Conservation (phyloP, 2,113 vertebrate genomes). For the Rhabdornis inornatus region DNA sequence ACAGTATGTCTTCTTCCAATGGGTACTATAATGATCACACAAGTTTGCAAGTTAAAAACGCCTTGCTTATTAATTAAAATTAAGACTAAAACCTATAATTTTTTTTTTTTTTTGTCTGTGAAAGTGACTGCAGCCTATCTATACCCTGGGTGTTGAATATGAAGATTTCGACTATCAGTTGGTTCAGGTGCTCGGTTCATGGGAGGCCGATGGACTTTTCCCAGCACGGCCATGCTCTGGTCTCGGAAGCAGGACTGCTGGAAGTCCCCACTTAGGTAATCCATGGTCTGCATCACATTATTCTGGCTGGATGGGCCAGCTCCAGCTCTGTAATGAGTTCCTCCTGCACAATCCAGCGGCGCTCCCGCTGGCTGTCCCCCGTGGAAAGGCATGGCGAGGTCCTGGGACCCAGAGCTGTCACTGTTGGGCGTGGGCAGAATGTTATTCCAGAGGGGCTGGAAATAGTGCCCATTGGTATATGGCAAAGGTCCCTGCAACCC, state of each 20-base stretch:
- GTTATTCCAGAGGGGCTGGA: slow-evolving; percentile 95
- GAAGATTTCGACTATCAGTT: slow-evolving; percentile 87
- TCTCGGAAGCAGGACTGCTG: slow-evolving; percentile 98
- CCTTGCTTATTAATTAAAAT: slow-evolving; percentile 77
- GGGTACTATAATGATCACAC: slow-evolving; percentile 75
- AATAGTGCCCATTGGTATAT: slow-evolving; percentile 94
- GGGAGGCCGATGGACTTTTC: slow-evolving; percentile 93
- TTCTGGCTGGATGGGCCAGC: slow-evolving; percentile 85
- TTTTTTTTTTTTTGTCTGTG: slow-evolving; percentile 46
- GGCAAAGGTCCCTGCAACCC: slow-evolving; percentile 86
- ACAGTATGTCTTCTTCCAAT: slow-evolving; percentile 34
- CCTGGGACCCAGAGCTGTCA: slow-evolving; percentile 98
- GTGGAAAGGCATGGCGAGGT: slow-evolving; percentile 91
- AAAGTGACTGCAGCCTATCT: slow-evolving; percentile 89
- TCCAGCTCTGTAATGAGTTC: slow-evolving; percentile 89
- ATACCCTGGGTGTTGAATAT: slow-evolving; percentile 98
- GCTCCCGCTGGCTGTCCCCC: slow-evolving; percentile 82
- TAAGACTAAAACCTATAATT: slow-evolving; percentile 75
- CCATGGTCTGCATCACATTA: slow-evolving; percentile 93
- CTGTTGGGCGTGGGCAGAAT: slow-evolving; percentile 98
- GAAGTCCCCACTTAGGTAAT: slow-evolving; percentile 96
- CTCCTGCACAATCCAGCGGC: slow-evolving; percentile 86
- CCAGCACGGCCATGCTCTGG: slow-evolving; percentile 92
- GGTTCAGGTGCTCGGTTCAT: slow-evolving; percentile 88
- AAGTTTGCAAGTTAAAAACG: slow-evolving; percentile 74